These are phyloP conservation scores for Actias luna DNA, from an alignment of 2,888 invertebrate genomes.

Conservation along the genomic window DNA sequence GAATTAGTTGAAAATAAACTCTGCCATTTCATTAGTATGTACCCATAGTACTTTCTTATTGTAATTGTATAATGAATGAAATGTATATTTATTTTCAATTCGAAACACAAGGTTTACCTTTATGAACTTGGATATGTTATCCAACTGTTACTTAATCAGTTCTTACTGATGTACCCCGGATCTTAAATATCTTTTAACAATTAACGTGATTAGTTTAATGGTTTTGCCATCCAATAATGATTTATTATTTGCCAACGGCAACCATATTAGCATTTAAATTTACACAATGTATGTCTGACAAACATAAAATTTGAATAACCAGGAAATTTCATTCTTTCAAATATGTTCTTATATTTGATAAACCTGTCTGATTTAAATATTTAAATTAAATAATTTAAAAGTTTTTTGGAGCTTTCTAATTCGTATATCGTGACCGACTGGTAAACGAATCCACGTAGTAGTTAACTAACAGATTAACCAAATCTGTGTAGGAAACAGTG, in stretches of 20 bases:
- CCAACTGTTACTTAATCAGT: background rate
- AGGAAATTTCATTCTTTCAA: slow-evolving; percentile 16
- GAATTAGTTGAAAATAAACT: no score
- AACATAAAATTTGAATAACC: slow-evolving; percentile 15
- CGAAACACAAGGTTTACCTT: no score
- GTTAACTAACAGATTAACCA: slow-evolving; percentile 12
- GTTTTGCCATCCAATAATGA: background rate
- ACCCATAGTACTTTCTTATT: no score
- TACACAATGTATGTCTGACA: background rate
- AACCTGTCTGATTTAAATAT: slow-evolving; percentile 21
- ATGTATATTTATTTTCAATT: no score
- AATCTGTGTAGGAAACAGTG: slow-evolving; percentile 19
- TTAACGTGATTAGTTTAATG: background rate
- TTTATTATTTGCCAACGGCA: background rate
- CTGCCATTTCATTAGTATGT: no score
- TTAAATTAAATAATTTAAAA: slow-evolving; percentile 18
- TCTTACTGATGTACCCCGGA: background rate
- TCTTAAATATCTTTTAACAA: background rate
- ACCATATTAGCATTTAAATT: background rate
- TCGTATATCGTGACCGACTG: slow-evolving; percentile 18
- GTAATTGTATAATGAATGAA: no score
- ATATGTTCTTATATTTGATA: slow-evolving; percentile 15
- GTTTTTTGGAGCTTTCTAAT: slow-evolving; percentile 19
- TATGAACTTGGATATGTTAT: no score
- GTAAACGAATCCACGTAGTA: background rate